Conservation (phyloP, 2,888 invertebrate genomes). For the Stratiomys singularior region DNA sequence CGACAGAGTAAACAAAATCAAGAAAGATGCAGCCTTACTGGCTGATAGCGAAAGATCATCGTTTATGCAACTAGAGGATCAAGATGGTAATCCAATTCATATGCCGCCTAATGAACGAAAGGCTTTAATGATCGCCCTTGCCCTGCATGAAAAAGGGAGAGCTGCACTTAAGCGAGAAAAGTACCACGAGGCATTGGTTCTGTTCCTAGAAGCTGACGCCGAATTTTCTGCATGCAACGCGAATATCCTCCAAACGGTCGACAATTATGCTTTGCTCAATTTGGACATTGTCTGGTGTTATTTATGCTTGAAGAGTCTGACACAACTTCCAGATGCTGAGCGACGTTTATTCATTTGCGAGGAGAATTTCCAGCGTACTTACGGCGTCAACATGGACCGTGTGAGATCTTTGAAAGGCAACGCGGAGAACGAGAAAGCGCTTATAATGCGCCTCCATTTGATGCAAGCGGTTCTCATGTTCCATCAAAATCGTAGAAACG, state of each 20-base stretch:
- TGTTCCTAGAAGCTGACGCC: slow-evolving; percentile 81
- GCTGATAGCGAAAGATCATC: slow-evolving; percentile 64
- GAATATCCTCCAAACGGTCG: slow-evolving; percentile 72
- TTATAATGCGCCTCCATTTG: slow-evolving; percentile 81
- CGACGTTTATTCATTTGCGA: slow-evolving; percentile 75
- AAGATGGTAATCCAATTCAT: slow-evolving; percentile 77
- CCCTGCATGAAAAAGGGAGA: slow-evolving; percentile 82
- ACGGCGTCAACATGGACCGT: slow-evolving; percentile 74
- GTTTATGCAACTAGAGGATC: slow-evolving; percentile 76
- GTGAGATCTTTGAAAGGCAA: slow-evolving; percentile 70
- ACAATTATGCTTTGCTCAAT: slow-evolving; percentile 85
- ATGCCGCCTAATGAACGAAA: slow-evolving; percentile 76
- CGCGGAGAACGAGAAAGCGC: slow-evolving; percentile 74
- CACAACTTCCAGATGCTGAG: slow-evolving; percentile 79
- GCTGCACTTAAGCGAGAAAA: slow-evolving; percentile 73
- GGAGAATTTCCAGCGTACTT: slow-evolving; percentile 72
- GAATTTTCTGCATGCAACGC: slow-evolving; percentile 70
- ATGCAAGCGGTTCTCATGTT: slow-evolving; percentile 83
- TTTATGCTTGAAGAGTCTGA: slow-evolving; percentile 75
- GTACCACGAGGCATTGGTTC: slow-evolving; percentile 76
- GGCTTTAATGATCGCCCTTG: slow-evolving; percentile 79
- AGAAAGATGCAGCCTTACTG: slow-evolving; percentile 69
- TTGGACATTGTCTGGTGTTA: slow-evolving; percentile 93
- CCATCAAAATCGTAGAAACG: slow-evolving; percentile 76
- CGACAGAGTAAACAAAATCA: slow-evolving; percentile 68